phyloP scores from a whole-genome alignment of 2,888 invertebrate genomes.

The Plagiodera versicolora region DNA sequence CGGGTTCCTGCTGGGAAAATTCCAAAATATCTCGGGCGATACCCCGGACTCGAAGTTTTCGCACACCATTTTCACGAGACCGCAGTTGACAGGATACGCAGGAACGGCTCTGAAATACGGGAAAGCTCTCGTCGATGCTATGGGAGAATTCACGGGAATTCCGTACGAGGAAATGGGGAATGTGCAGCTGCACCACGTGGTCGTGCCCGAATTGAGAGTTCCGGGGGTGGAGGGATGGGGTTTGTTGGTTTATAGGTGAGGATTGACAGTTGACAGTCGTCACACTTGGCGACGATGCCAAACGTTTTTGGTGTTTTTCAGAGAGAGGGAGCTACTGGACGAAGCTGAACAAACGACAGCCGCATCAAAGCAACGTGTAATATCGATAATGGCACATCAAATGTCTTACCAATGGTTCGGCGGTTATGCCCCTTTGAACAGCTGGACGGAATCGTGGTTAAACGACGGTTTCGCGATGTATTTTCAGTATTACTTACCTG shows the following conservation, averaged over 20 bases:
- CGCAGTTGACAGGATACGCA: neutral
- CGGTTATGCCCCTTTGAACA: conserved; percentile 1
- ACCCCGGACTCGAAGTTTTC: neutral
- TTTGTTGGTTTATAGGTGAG: conserved; percentile 9
- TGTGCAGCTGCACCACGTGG: conserved; percentile 1
- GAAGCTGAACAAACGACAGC: conserved; percentile 27
- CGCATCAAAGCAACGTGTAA: conserved; percentile 58
- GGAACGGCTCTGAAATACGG: neutral
- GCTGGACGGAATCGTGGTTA: conserved; percentile 13
- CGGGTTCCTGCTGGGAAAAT: conserved; percentile 11
- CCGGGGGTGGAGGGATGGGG: conserved; percentile 5
- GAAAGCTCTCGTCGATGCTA: neutral
- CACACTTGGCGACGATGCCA: too few species aligned
- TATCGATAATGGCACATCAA: conserved; percentile 73
- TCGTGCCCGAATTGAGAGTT: neutral
- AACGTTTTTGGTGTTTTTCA: too few species aligned
- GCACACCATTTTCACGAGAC: conserved; percentile 3
- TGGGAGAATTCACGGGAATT: conserved; percentile 7
- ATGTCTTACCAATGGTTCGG: conserved; percentile 65
- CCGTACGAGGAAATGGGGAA: conserved; percentile 12
- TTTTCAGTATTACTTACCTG: conserved; percentile 4
- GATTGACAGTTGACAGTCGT: neutral
- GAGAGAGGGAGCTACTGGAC: conserved; percentile 31
- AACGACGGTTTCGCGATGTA: conserved; percentile 11
- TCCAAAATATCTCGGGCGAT: neutral